These are phyloP conservation scores for Gila robusta DNA, from an alignment of 2,797 vertebrate species.

Conservation along the genomic window DNA sequence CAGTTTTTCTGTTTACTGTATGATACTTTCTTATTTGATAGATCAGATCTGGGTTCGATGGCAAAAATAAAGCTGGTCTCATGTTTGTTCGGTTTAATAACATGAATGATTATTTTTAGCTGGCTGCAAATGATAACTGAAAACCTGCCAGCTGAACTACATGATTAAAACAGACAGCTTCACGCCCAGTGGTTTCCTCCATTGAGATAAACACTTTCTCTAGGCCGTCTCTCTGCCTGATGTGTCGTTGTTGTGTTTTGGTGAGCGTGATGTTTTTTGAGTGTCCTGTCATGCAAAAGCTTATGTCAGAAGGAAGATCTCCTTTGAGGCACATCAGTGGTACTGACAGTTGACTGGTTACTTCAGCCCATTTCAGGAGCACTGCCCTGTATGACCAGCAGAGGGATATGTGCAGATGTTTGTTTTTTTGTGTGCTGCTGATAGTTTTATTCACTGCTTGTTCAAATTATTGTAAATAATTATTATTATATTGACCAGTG, in stretches of 20 bases:
- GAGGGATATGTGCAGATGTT: conserved; percentile 54
- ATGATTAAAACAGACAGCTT: conserved; percentile 75
- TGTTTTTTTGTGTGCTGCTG: not conserved
- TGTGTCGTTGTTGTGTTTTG: conserved; percentile 52
- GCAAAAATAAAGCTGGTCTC: conserved; percentile 68
- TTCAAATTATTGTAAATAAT: not conserved
- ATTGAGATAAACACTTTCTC: conserved; percentile 43
- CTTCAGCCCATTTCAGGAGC: not conserved
- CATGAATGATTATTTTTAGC: conserved; percentile 51
- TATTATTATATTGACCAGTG: not conserved
- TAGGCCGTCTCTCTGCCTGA: conserved; percentile 36
- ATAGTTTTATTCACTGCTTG: not conserved
- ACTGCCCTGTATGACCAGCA: conserved; percentile 58
- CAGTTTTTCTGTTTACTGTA: not conserved
- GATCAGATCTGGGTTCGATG: conserved; percentile 72
- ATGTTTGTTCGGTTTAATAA: conserved; percentile 64
- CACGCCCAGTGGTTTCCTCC: conserved; percentile 61
- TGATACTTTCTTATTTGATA: conserved; percentile 48
- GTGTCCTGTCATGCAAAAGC: conserved; percentile 55
- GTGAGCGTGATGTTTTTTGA: conserved; percentile 57
- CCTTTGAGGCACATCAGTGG: conserved; percentile 14
- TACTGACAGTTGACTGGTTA: not conserved
- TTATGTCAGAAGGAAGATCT: not conserved
- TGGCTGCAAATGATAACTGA: conserved; percentile 60
- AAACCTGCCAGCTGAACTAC: conserved; percentile 63